Evolutionary conservation across 2,888 invertebrate species (phyloP).

Genomic region (Macropis europaea): DNA sequence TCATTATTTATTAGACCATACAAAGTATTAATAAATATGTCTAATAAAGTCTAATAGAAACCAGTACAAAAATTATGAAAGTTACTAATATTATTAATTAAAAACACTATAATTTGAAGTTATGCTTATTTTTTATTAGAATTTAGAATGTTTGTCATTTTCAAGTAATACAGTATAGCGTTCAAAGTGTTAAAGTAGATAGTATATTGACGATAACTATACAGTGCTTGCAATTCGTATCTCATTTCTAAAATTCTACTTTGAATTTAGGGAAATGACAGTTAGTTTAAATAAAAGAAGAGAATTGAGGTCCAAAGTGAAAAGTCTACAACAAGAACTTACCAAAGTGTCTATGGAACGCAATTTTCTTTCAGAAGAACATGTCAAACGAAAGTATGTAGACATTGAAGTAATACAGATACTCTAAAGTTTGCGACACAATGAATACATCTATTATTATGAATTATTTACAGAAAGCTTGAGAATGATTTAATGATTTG

Average conservation of each 20-base stretch:
- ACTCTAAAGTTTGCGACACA: background rate
- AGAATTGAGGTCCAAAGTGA: constrained; percentile 49
- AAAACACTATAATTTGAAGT: no score
- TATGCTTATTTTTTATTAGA: no score
- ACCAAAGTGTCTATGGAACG: constrained; percentile 50
- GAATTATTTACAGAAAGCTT: constrained; percentile 33
- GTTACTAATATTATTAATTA: no score
- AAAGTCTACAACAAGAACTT: constrained; percentile 49
- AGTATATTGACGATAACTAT: no score
- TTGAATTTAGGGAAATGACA: constrained; percentile 55
- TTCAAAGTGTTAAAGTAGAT: no score
- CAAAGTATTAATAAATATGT: no score
- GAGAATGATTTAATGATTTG: constrained; percentile 28
- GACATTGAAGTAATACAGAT: background rate
- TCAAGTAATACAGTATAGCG: no score
- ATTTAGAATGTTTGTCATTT: no score
- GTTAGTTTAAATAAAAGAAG: constrained; percentile 49
- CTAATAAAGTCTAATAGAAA: no score
- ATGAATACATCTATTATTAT: background rate
- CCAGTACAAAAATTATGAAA: no score
- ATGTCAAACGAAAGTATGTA: constrained; percentile 79
- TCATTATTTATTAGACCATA: no score
- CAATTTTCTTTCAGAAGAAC: constrained; percentile 51
- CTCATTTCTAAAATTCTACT: background rate
- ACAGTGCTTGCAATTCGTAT: background rate